Percentiles rank a stretch among this genome's conserved stretches.
Evolutionary conservation across 2,113 vertebrate genomes (phyloP).

Genomic region (Platanista minor): DNA sequence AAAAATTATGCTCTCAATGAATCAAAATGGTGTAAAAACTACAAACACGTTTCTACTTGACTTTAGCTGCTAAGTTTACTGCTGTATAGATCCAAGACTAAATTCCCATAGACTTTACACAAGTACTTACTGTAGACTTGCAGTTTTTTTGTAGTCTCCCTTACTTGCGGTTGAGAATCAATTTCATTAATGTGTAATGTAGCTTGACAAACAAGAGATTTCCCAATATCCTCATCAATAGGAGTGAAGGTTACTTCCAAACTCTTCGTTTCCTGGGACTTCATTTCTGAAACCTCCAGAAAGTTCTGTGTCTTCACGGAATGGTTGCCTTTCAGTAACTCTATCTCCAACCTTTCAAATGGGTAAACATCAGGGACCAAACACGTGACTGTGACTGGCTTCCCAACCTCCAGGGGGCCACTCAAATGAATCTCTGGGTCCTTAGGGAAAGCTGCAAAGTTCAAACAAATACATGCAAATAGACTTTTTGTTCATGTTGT

Average conservation of each 20-base stretch:
- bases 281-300: not conserved
- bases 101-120: not conserved
- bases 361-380: conserved; percentile 78
- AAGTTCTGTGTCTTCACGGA: not conserved
- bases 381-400: conserved; percentile 68
- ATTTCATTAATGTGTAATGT: conserved; percentile 54
- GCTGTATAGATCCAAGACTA: too few relatives aligned
- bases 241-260: conserved; percentile 67
- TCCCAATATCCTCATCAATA: conserved; percentile 70
- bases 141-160: conserved; percentile 55
- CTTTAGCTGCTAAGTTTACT: not conserved
- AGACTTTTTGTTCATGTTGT: not conserved
- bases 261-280: conserved; percentile 71
- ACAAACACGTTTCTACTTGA: not conserved
- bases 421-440: conserved; percentile 79
- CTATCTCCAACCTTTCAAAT: conserved; percentile 67
- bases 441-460: conserved; percentile 80
- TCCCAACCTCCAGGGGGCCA: conserved; percentile 50
- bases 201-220: conserved; percentile 77
- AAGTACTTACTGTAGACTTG: conserved; percentile 78
- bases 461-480: not conserved
- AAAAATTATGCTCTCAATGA: not conserved
- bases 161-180: conserved; percentile 64
- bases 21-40: not conserved
- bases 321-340: conserved; percentile 56